Evolutionary conservation across 1,140 invertebrate species (phyloP).

Genomic region (Dufourea novaeangliae): DNA sequence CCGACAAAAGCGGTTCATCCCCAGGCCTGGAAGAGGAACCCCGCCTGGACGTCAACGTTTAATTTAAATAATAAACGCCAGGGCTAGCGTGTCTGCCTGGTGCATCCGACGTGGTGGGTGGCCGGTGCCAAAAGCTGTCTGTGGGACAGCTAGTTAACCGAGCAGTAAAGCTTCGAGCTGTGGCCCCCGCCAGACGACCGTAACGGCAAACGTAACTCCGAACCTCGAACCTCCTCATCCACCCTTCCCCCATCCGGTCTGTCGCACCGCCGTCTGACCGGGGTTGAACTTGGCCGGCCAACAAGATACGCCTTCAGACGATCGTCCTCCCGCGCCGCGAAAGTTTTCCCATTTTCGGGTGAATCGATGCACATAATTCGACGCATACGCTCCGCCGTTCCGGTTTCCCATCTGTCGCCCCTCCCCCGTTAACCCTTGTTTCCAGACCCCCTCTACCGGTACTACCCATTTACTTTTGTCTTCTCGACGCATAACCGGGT

Average conservation of each 20-base stretch:
- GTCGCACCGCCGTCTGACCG: not conserved
- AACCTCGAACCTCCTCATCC: slow-evolving; percentile 15
- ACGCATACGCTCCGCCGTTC: slow-evolving; percentile 64
- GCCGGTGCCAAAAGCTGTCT: slow-evolving; percentile 45
- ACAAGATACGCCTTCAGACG: slow-evolving; percentile 59
- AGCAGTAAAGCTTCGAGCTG: slow-evolving; percentile 39
- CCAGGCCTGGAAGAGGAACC: slow-evolving; percentile 5
- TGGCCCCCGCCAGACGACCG: slow-evolving; percentile 37
- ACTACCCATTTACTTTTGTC: slow-evolving; percentile 28
- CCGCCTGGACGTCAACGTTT: slow-evolving; percentile 20
- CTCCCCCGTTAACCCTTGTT: not conserved
- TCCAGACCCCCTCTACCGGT: not conserved
- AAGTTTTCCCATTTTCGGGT: slow-evolving; percentile 78
- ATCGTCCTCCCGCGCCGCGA: slow-evolving; percentile 46
- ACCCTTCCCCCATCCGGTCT: not conserved
- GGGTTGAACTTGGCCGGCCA: slow-evolving; percentile 55
- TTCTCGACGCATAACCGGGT: slow-evolving; percentile 41
- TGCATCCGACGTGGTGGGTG: not conserved
- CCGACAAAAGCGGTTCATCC: slow-evolving; percentile 4
- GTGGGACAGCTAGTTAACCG: slow-evolving; percentile 48
- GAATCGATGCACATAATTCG: slow-evolving; percentile 79
- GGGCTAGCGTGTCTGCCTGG: not conserved
- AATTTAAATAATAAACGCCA: slow-evolving; percentile 48
- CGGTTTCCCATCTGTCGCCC: not conserved
- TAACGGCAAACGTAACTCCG: slow-evolving; percentile 39